These are phyloP conservation scores for Megamerina dolium DNA, from an alignment of 2,888 invertebrate genomes.

Conservation along the genomic window DNA sequence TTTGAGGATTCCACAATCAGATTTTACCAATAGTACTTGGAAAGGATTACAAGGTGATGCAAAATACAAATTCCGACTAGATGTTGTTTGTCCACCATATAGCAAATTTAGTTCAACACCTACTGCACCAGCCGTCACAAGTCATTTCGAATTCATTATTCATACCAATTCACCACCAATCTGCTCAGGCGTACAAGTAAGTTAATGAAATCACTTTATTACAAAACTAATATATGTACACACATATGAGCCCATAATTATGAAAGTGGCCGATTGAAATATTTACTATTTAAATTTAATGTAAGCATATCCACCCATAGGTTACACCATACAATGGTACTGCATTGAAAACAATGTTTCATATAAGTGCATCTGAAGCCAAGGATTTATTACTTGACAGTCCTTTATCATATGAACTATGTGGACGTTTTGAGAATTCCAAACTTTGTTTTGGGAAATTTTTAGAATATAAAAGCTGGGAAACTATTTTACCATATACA, in stretches of 20 bases:
- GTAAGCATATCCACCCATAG: too few relatives aligned
- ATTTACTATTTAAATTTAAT: too few relatives aligned
- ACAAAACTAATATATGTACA: too few relatives aligned
- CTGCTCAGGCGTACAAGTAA: too few relatives aligned
- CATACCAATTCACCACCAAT: background rate
- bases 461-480: background rate
- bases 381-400: background rate
- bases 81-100: background rate
- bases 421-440: background rate
- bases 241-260: too few relatives aligned
- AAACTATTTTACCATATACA: background rate
- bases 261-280: too few relatives aligned
- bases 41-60: background rate
- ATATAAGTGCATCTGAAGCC: background rate
- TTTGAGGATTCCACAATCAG: background rate
- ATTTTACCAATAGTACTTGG: background rate
- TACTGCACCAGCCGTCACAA: background rate
- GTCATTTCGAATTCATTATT: background rate
- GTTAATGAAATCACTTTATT: too few relatives aligned
- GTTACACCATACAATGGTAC: background rate
- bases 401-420: background rate
- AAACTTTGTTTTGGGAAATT: background rate
- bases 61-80: background rate
- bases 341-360: background rate
- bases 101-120: background rate